Base-by-base conservation (phyloP, 2,797 vertebrate species). In the Hoplostethus mediterraneus region DNA sequence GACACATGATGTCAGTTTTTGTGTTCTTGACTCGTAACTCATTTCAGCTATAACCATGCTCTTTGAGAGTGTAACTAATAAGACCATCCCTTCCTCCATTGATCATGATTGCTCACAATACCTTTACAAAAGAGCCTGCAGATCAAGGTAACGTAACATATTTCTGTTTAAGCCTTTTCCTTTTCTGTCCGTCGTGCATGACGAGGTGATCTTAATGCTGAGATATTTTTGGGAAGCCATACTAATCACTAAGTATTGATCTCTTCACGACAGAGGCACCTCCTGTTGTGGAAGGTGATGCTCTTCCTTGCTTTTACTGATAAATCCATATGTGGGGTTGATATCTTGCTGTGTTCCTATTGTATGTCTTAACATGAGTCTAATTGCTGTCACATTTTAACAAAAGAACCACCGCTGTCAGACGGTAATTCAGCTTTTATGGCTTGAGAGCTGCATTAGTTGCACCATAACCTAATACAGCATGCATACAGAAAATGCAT, bases 81-180 rank as follows among this genome's bases (percentile, higher is more conserved):
- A 55, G 25, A 28, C 28, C 28, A 28, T 31, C 30, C 11, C 53
- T 6, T 25, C 38, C 30, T 61, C 14, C 36, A 61, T 61, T 61
- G 63, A 40, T 53, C 38, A n/a, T 70, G 25, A 30, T 77, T 36
- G 28, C 31, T 45, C 4, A 0, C 9, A 51, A 57, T 38, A 2
- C 33, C 16, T 30, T 45, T 13, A 16, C 47, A 65, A 28, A 67
- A 90, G 80, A 84, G 25, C 62, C 80, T 70, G 45, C 63, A 81
- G 73, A 75, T 17, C 79, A 86, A 75, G 82, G 82, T 87, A 77
- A 68, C 0, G 9, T 33, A 25, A 51, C 5, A 6, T 28, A 2
- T 30, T 14, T 30, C 16, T 47, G 3, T 51, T 72, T 0, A 72
- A 66, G 45, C 6, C 6, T 60, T 12, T 11, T 4, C 40, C 14